Evolutionary conservation across 2,113 vertebrate genomes (phyloP), one percentile per base, ranked within the genome.

Genomic region (Acinonyx jubatus): DNA sequence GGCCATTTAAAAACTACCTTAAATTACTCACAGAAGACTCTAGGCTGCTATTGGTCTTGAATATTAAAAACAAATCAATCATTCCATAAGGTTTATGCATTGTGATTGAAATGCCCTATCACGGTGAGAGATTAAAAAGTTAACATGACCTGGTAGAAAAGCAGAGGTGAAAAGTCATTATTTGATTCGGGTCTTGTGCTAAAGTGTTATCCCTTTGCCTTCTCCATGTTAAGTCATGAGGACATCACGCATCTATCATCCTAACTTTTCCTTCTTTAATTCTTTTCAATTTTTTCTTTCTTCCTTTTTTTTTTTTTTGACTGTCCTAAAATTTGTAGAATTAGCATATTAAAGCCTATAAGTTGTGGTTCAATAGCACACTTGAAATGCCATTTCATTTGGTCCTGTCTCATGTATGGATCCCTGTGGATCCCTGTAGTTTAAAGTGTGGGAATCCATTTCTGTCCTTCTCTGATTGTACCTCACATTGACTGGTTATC

Each of bases 41-140:
- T 87, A 45, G 65, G n/a, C 45, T 61, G 11, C 18, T 45, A 31
- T 1, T 29, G 11, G 7, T 23, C 0, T 76, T 48, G 4, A 78
- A 78, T 12, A 73, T 4, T 73, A 68, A 89, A 89, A 89, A 68
- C 21, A 81, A 92, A 71, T 91, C 25, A 96, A 21, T 81, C 19
- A 57, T 41, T 79, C 2, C 19, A 80, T 25, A 23, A 15, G 65
- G 69, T 50, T 81, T 81, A 85, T 45, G 9, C 33, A 80, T 61
- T 87, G 55, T 61, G 11, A 83, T 2, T 25, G 5, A 80, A 79
- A 74, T 50, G 5, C 1, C 25, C 16, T 63, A 38, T 45, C 25
- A 73, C 9, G 55, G 16, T 55, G 15, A 6, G 19, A 73, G 23
- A 89, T 25, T 66, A 83, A 80, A 80, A 69, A 76, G 8, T 18